Base-by-base conservation (phyloP, 2,113 vertebrate genomes). In the Monopterus albus region DNA sequence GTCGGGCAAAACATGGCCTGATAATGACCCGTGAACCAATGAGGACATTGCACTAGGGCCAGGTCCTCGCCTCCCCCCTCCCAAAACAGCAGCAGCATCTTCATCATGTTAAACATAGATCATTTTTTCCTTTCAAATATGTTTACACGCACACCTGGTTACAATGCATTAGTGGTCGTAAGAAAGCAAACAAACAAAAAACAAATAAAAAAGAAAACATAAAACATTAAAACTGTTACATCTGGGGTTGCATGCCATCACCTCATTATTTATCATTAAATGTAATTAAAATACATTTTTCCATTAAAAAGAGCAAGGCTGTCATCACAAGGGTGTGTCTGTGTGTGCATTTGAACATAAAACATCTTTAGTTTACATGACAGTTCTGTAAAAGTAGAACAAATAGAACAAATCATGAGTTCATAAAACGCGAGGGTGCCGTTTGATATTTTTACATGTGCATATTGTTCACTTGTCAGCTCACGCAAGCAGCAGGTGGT, bases 201-300 rank as follows among this genome's bases (percentile, higher is more conserved):
- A n/a, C n/a, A n/a, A n/a, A 15, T 47, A 43, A 42, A 39, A 79
- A 68, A 62, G 73, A 7, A 72, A 88, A 91, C 81, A 78, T 49
- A 89, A 89, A 90, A 86, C 88, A 87, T 87, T 90, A 85, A 88
- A 92, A 89, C 87, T 74, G 72, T 92, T 92, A 94, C 91, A 93
- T 90, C 79, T 90, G 87, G 91, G 90, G 88, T 93, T 90, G 91
- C 93, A 94, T 94, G 93, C 93, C 89, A 88, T 92, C 90, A 93
- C 88, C 90, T 92, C 91, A 91, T 90, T 89, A 88, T 88, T 90
- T 88, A 91, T 92, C 84, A 88, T 91, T 89, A 90, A 91, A 92
- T 89, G 88, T 89, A 92, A 93, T 92, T 91, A 91, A 94, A 94
- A 92, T 92, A 92, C 91, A 90, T 92, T 91, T 91, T 90, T 88